Evolutionary conservation across 2,888 invertebrate genomes (phyloP), one percentile per base, ranked within the genome.

Genomic region (Xylocampa areola): DNA sequence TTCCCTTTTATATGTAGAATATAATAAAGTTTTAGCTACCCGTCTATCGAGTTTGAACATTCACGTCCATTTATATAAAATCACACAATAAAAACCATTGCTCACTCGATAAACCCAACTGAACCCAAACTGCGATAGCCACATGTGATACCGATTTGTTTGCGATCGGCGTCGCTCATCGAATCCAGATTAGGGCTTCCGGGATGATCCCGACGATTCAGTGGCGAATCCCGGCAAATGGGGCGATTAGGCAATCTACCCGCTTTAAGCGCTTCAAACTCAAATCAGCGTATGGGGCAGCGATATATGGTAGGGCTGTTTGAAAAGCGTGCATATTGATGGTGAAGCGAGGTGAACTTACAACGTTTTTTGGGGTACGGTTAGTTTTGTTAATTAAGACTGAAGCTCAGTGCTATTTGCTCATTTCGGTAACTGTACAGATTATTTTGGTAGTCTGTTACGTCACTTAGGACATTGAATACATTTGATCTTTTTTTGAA

Each of bases 181-280:
- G 84, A 79, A 84, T 83, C 70, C 82, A 82, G 84, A 88, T 88
- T 83, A 85, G 81, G 84, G 84, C 85, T 87, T 83, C 82, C 68
- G 76, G 76, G 71, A 73, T 85, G 81, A 84, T 81, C 82, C 81
- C 78, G 74, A 74, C 72, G 83, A 87, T 87, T 84, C 84, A 62
- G 61, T 73, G 73, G 81, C 68, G 77, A 77, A 84, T 84, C 85
- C 82, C 81, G 82, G 83, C 76, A 87, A 88, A 88, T 87, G 86
- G 87, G 81, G 76, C 84, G 88, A 88, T 90, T 89, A 89, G 85
- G 82, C 84, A 80, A 84, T 85, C 78, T 80, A 84, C 81, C 84
- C 84, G 66, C 67, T 81, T 82, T 78, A 77, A 82, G 76, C 77
- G 80, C 68, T 79, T 83, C 79, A 82, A 85, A 83, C 81, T 82